Base-by-base conservation (phyloP, 1,140 invertebrate genomes). In the Polypedilum pembai region DNA sequence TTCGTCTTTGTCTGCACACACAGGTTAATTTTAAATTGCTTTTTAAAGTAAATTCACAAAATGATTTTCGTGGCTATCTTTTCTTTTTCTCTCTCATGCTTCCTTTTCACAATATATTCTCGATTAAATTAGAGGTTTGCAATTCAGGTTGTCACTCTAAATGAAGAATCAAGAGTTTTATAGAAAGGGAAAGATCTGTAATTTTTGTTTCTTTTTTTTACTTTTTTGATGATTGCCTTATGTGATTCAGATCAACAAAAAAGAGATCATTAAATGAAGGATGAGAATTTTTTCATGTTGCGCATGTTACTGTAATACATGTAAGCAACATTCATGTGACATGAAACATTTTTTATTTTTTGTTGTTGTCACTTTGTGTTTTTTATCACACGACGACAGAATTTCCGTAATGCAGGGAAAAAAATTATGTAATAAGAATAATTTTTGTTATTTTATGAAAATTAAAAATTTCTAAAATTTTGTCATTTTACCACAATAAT, bases 101-200 rank as follows among this genome's bases (percentile, higher is more conserved):
- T 56, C n/a, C 45, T 15, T 56, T 56, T 45, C 12, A 12, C 24
- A 33, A 33, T 33, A 33, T 33, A 33, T 33, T 15, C n/a, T 56
- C 45, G 45, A 56, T 56, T 56, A 56, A 56, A 56, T 56, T 56
- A 56, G 12, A 56, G 45, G 45, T 56, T 56, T 56, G 12, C 45
- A 56, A 15, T 56, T 15, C 45, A 15, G 45, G 45, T 56, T 56
- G 45, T 56, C 45, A 56, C 45, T 56, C n/a, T 56, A n/a, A 56
- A 45, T 45, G 8, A 45, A 45, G 41, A 56, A 56, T n/a, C 45
- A 45, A 12, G 45, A 56, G 12, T 15, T 56, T 12, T 56, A n/a
- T 45, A 45, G 8, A 33, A 33, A 33, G 24, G 24, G 24, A 33
- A 33, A 33, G 24, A 33, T 33, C 24, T 33, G 24, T 33, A 33